Conservation (phyloP, 2,797 vertebrate genomes). For the Macropus fuliginosus region DNA sequence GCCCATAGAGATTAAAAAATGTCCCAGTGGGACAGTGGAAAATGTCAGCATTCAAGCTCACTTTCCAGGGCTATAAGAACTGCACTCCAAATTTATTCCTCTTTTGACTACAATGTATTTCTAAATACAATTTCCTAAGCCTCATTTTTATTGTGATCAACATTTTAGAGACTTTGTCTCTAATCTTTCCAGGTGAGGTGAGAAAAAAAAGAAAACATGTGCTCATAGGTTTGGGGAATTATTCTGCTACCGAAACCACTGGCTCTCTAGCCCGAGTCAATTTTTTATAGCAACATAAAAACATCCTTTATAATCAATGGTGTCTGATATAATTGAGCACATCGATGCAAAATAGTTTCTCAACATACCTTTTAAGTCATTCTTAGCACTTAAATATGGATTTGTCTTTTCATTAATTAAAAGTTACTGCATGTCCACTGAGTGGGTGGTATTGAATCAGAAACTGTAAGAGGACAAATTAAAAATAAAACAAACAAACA, state of each 20-base stretch:
- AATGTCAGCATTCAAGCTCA: neutral
- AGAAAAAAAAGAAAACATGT: neutral
- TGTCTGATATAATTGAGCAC: neutral
- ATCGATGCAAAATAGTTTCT: neutral
- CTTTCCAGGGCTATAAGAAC: neutral
- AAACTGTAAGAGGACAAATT: neutral
- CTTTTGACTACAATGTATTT: neutral
- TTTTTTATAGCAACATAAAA: neutral
- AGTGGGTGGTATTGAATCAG: neutral
- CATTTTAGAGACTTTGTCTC: neutral
- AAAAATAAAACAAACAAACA: neutral
- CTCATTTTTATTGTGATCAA: neutral
- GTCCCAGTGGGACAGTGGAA: neutral
- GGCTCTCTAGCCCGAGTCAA: neutral
- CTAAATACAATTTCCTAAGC: no score
- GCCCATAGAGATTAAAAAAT: neutral
- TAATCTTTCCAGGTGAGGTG: neutral
- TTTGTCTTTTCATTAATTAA: constrained; percentile 11
- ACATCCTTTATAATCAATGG: no score
- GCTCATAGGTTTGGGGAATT: neutral
- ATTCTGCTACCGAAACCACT: neutral
- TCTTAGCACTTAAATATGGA: neutral
- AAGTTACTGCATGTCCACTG: neutral
- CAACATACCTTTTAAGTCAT: neutral
- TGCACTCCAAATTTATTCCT: neutral